These are phyloP conservation scores for Strigamia transsilvanica DNA, from an alignment of 2,888 invertebrate genomes.

Conservation along the genomic window DNA sequence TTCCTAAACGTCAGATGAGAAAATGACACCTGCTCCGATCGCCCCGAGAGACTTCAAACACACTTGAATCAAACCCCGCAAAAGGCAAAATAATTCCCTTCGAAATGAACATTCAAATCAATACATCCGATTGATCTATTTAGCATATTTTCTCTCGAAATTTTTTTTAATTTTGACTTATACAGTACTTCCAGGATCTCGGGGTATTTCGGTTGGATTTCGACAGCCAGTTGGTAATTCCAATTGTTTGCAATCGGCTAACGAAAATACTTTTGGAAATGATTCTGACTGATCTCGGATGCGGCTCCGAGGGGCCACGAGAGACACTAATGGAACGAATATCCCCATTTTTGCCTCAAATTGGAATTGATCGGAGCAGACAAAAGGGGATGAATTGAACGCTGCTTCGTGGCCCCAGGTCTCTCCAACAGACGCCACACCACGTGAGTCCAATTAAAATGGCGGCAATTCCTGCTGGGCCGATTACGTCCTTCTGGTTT, in stretches of 20 bases:
- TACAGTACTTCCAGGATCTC: no score
- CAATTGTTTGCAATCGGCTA: no score
- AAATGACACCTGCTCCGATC: conserved; percentile 22
- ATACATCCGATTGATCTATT: no score
- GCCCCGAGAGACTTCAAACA: neutral
- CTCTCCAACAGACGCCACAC: conserved; percentile 3
- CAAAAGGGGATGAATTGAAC: neutral
- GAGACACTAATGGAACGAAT: neutral
- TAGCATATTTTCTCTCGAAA: no score
- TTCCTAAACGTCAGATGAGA: neutral
- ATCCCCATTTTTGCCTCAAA: neutral
- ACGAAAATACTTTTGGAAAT: neutral
- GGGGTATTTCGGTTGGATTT: no score
- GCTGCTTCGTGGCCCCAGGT: neutral
- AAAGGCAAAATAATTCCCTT: neutral
- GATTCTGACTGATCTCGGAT: neutral
- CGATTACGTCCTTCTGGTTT: no score
- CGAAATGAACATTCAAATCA: no score
- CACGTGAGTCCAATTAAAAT: conserved; percentile 28
- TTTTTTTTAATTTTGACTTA: no score
- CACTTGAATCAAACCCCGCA: neutral
- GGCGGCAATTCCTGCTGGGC: no score
- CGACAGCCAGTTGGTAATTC: no score
- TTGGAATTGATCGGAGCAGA: conserved; percentile 6
- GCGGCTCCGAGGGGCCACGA: neutral